phyloP scores from a whole-genome alignment of 1,140 invertebrate genomes.

The Drosophila seguyi region DNA sequence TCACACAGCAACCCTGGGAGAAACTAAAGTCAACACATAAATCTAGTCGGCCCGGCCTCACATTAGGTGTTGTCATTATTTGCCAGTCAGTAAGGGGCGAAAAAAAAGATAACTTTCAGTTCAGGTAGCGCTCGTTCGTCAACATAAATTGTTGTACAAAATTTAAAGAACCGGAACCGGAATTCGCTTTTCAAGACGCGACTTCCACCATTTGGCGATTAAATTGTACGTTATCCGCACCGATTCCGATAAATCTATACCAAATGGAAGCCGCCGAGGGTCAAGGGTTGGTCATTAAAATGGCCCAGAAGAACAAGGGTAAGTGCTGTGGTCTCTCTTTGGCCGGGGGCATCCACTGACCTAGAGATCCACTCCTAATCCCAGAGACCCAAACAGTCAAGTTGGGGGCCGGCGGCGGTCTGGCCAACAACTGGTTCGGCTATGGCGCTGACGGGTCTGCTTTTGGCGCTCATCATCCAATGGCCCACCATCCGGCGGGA shows the following conservation, averaged over 20 bases:
- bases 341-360: neutral
- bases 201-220: constrained; percentile 54
- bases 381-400: constrained; percentile 70
- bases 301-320: constrained; percentile 77
- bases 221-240: constrained; percentile 60
- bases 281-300: constrained; percentile 64
- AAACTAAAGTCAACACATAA: neutral
- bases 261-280: constrained; percentile 59
- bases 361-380: neutral
- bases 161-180: constrained; percentile 64
- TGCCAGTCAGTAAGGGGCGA: constrained; percentile 9
- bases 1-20: neutral
- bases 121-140: constrained; percentile 68
- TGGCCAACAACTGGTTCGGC: constrained; percentile 47
- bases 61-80: constrained; percentile 10
- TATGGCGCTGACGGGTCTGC: constrained; percentile 8
- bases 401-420: constrained; percentile 23
- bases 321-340: neutral
- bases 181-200: constrained; percentile 42
- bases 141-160: constrained; percentile 78
- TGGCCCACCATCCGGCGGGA: constrained; percentile 12
- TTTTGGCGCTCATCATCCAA: neutral
- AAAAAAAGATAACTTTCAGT: constrained; percentile 45
- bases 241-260: constrained; percentile 28
- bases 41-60: constrained; percentile 51